Base-by-base conservation (phyloP, 2,797 vertebrate genomes). In the Ambastaia sidthimunki region DNA sequence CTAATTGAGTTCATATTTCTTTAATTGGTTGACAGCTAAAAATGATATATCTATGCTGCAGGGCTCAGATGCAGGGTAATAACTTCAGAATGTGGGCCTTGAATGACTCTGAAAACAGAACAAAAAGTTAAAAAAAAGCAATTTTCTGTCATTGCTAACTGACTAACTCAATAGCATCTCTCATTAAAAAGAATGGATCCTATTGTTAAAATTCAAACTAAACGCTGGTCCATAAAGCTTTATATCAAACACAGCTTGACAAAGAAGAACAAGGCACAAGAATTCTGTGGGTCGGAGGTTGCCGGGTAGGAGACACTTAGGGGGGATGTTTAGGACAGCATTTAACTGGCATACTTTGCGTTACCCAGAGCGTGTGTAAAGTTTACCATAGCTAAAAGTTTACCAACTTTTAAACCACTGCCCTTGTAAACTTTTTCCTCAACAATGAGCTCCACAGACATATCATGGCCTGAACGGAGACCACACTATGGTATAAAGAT, bases 241-340 rank as follows among this genome's bases (percentile, higher is more conserved):
- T 77, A 83, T 85, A 87, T 81, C 85, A 81, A 86, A 87, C 78
- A 80, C 71, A 48, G 87, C 80, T 59, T 48, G 31, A 71, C 44
- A 76, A 79, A 77, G 74, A 66, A 67, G 80, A 55, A 83, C 65
- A 74, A 67, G 48, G 48, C 3, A 21, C 62, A 80, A 76, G 57
- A 74, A 67, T 67, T 60, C 57, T 60, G 76, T 21, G 60, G 75
- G 78, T 62, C 63, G 79, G 71, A 50, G 65, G 37, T 67, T 65
- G 60, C 55, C 28, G 76, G 48, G 37, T 52, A 47, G 78, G 80
- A 57, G 60, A 52, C 65, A 84, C 83, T 60, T 70, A 85, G 73
- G 62, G 71, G 72, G 68, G 81, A 82, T 78, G 63, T 54, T 80
- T 31, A 25, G 23, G 23, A 1, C 25, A 66, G 80, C 73, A 21